Base-by-base conservation (phyloP, 2,888 invertebrate species). In the Drosophila subsilvestris region DNA sequence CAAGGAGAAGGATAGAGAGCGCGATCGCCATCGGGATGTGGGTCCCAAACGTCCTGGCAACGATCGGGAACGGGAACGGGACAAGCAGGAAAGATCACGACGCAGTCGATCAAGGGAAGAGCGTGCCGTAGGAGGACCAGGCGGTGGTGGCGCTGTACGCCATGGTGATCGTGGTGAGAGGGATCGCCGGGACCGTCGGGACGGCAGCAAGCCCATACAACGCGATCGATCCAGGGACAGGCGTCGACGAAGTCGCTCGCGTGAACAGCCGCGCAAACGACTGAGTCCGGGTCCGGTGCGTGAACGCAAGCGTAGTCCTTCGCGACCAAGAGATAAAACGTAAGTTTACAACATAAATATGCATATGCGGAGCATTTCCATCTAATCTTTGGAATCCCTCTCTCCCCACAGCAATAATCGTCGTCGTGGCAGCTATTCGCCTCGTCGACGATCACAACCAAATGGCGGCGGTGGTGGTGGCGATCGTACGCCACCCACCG, bases 401-500 rank as follows among this genome's bases (percentile, higher is more conserved):
- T 20, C 6, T 43, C 12, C 10, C 25, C 18, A 3, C 51, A 63
- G 7, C 25, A 89, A 89, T 55, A 88, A 74, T 66, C 90, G 91
- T 27, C 90, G 91, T 55, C 90, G 91, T 5, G 90, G 91, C 17
- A 92, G 92, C 51, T 91, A 91, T 48, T 93, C 93, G 2, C 93
- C 93, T 6, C 81, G 92, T 17, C 91, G 69, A 1, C 75, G 81
- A 25, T 82, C 93, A 67, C 91, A 92, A 42, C 90, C 91, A 10
- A 93, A 94, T 88, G 94, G 94, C 14, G 89, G 93, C 53, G 94
- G 94, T 14, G 89, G 93, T 54, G 94, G 94, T 67, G 94, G 94
- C 70, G 91, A 92, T 57, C 94, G 94, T 77, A 93, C 95, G 37
- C 95, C 95, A 48, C 90, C 93, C 49, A 94, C 94, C 81, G 97